A percentile compares a stretch with the other conserved stretches of the same genome.
phyloP scores from a whole-genome alignment of 2,797 vertebrate genomes.

The Aplochiton taeniatus region DNA sequence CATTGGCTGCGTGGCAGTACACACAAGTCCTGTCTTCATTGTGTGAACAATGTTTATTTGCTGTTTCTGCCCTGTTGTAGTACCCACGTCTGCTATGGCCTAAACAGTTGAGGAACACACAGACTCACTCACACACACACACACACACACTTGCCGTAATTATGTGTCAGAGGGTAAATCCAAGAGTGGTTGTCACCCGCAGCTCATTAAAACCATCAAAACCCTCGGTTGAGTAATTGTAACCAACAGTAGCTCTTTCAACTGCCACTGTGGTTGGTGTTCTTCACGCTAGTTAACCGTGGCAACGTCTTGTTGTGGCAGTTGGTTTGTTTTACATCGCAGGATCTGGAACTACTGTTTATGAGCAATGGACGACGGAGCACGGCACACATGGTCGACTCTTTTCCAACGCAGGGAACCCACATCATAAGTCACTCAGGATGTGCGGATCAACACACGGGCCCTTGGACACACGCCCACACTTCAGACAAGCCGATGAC shows the following conservation, averaged over 20 bases:
- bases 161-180: conserved; percentile 37
- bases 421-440: conserved; percentile 68
- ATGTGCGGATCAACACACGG: conserved; percentile 46
- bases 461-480: neutral
- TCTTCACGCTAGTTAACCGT: conserved; percentile 52
- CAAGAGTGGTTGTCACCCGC: conserved; percentile 20
- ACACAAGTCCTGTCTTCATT: conserved; percentile 5
- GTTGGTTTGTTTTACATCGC: conserved; percentile 68
- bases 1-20: too few relatives aligned
- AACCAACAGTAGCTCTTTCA: conserved; percentile 47
- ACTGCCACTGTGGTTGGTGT: conserved; percentile 57
- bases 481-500: conserved; percentile 59
- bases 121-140: too few relatives aligned
- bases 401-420: conserved; percentile 63
- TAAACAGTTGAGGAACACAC: conserved; percentile 15
- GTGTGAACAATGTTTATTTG: conserved; percentile 27
- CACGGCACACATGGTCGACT: conserved; percentile 50
- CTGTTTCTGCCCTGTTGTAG: conserved; percentile 20
- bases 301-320: conserved; percentile 60
- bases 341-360: conserved; percentile 60
- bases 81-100: conserved; percentile 27
- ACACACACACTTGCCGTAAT: conserved; percentile 37
- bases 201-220: conserved; percentile 41
- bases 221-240: conserved; percentile 34
- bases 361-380: conserved; percentile 58